These are phyloP conservation scores for Discoglossus pictus DNA, from an alignment of 2,797 vertebrate genomes.

Conservation along the genomic window DNA sequence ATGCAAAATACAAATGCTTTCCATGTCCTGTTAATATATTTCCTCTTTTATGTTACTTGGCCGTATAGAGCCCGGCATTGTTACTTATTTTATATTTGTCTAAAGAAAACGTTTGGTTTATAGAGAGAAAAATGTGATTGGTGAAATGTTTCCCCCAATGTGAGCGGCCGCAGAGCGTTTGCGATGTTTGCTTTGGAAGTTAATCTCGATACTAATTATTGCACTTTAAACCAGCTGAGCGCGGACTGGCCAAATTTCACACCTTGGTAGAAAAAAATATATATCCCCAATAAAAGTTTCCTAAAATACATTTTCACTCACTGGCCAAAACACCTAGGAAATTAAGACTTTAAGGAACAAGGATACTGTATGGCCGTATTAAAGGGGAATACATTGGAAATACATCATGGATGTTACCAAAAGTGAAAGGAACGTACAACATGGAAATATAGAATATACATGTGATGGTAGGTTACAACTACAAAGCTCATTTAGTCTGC, in stretches of 20 bases:
- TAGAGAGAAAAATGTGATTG: not conserved
- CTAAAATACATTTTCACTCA: slow-evolving; percentile 17
- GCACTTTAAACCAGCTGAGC: slow-evolving; percentile 4
- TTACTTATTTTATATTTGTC: not conserved
- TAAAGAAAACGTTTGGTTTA: not conserved
- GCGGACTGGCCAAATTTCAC: slow-evolving; percentile 67
- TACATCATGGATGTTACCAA: too few relatives aligned
- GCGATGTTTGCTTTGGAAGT: slow-evolving; percentile 25
- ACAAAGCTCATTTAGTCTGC: too few relatives aligned
- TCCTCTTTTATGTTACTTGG: too few relatives aligned
- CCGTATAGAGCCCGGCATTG: too few relatives aligned
- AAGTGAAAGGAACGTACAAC: too few relatives aligned
- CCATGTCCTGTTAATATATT: too few relatives aligned
- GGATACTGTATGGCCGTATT: too few relatives aligned
- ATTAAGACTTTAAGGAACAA: too few relatives aligned
- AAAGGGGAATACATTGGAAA: too few relatives aligned
- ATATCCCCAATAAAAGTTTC: slow-evolving; percentile 41
- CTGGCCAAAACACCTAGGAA: slow-evolving; percentile 22
- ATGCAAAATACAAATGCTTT: too few relatives aligned
- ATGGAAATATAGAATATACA: too few relatives aligned
- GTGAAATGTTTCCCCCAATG: not conserved
- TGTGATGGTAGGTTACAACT: too few relatives aligned
- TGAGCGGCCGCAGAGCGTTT: not conserved
- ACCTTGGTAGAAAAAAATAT: slow-evolving; percentile 58
- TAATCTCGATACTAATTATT: slow-evolving; percentile 23